Percentiles rank a stretch among this genome's conserved stretches.
These are phyloP conservation scores for Emys orbicularis DNA, from an alignment of 2,797 vertebrate genomes.

Conservation along the genomic window DNA sequence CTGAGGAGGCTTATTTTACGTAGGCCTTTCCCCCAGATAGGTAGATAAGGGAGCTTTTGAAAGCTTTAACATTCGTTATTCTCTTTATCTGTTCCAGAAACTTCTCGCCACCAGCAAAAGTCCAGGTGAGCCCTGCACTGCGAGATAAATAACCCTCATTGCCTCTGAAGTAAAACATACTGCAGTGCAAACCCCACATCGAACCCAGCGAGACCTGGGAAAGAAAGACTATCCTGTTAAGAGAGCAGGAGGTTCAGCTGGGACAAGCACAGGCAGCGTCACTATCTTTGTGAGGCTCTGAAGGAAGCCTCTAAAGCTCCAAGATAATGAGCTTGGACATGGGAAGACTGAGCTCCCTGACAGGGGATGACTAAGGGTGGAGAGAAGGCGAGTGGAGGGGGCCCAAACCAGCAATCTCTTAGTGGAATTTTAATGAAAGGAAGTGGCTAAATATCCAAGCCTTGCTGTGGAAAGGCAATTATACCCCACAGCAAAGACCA, in stretches of 20 bases:
- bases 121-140: neutral
- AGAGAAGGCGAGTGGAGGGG: neutral
- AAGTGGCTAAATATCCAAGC: conserved; percentile 25
- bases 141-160: neutral
- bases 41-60: neutral
- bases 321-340: neutral
- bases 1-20: neutral
- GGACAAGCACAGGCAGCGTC: too few relatives aligned
- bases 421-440: conserved; percentile 9
- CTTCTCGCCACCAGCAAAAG: neutral
- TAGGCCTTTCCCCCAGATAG: neutral
- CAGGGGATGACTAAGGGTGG: neutral
- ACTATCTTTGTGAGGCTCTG: neutral
- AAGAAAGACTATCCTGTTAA: neutral
- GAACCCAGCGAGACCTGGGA: neutral
- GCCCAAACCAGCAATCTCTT: neutral
- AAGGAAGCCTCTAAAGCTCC: neutral
- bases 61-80: neutral
- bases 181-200: neutral
- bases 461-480: conserved; percentile 19
- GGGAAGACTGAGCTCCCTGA: neutral
- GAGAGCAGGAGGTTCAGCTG: too few relatives aligned
- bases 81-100: neutral
- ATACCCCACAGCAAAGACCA: neutral
- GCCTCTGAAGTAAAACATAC: neutral